A percentile compares a stretch with the other conserved stretches of the same genome.
Evolutionary conservation across 2,113 vertebrate genomes (phyloP).

Genomic region (Telmatochromis brichardi): DNA sequence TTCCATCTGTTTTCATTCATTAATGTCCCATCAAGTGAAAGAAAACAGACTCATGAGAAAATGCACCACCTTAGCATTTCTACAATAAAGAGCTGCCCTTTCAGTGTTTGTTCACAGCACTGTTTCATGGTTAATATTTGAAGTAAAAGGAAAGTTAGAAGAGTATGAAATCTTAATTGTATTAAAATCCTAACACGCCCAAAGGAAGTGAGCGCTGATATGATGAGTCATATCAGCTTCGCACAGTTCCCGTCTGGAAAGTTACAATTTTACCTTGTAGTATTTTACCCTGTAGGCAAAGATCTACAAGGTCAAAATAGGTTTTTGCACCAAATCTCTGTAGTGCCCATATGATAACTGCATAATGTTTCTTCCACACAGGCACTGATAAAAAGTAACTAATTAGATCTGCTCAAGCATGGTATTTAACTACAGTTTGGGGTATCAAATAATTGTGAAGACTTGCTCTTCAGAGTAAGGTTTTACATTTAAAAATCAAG

Average conservation of each 20-base stretch:
- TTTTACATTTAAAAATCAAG: background rate
- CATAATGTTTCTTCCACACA: background rate
- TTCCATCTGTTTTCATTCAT: background rate
- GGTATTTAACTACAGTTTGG: background rate
- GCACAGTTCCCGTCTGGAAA: background rate
- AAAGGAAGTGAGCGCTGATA: background rate
- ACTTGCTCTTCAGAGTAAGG: background rate
- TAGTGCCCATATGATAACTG: background rate
- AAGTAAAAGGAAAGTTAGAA: background rate
- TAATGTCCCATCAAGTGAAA: background rate
- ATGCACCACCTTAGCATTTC: background rate
- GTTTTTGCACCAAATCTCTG: background rate
- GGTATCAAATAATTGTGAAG: background rate
- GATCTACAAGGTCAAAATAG: background rate
- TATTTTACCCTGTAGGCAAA: background rate
- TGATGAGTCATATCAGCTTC: background rate
- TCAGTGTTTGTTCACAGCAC: background rate
- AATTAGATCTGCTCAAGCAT: background rate
- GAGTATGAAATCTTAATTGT: background rate
- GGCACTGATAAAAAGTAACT: background rate
- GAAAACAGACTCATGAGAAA: background rate
- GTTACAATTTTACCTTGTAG: background rate
- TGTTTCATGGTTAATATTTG: background rate
- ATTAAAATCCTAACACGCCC: background rate
- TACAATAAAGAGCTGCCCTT: background rate